These are phyloP conservation scores for Epirrita christyi DNA, from an alignment of 2,888 invertebrate species.

Conservation along the genomic window DNA sequence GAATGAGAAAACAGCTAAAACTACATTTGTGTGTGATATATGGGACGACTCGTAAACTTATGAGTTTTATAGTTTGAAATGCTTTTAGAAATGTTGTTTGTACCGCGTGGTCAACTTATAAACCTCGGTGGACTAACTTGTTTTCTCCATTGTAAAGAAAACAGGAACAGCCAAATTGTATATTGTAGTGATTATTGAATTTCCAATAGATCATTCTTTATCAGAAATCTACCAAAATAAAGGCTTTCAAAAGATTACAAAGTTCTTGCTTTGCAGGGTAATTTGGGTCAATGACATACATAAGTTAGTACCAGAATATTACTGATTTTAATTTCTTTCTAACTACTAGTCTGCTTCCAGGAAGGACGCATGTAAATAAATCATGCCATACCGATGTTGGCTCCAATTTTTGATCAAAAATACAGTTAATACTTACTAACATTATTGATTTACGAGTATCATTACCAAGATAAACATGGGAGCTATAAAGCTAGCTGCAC, in stretches of 20 bases:
- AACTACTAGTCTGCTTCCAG: not conserved
- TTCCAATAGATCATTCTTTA: too few relatives aligned
- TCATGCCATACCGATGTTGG: conserved; percentile 10
- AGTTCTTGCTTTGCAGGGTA: too few relatives aligned
- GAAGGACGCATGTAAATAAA: conserved; percentile 10
- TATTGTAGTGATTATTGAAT: too few relatives aligned
- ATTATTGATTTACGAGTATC: conserved; percentile 32
- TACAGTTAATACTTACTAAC: conserved; percentile 19
- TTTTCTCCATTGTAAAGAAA: not conserved
- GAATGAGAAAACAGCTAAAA: too few relatives aligned
- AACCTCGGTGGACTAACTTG: not conserved
- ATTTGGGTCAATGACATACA: too few relatives aligned
- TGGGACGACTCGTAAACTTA: conserved; percentile 19
- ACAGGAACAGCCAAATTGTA: not conserved
- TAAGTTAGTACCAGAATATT: too few relatives aligned
- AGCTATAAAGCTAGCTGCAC: conserved; percentile 35
- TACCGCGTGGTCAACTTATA: not conserved
- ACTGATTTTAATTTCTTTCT: too few relatives aligned
- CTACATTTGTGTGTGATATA: conserved; percentile 12
- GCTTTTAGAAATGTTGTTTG: conserved; percentile 9
- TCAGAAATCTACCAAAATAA: too few relatives aligned
- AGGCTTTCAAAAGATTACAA: too few relatives aligned
- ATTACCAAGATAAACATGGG: conserved; percentile 25
- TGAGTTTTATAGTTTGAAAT: conserved; percentile 21
- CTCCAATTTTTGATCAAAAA: conserved; percentile 19